These are phyloP conservation scores for Achlya flavicornis DNA, from an alignment of 2,888 invertebrate genomes.

Conservation along the genomic window DNA sequence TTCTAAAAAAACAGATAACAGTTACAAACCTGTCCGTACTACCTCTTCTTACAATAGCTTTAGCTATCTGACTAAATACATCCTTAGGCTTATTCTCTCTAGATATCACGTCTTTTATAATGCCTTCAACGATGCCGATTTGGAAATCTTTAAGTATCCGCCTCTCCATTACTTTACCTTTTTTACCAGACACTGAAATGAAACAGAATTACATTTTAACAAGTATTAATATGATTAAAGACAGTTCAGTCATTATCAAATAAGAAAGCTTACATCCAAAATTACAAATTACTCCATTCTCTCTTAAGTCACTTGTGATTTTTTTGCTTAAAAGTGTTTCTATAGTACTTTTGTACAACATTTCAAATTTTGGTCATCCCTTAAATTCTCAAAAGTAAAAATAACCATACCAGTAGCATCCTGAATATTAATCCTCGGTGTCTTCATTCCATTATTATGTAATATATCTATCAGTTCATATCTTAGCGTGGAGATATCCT, in stretches of 20 bases:
- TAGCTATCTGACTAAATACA: constrained; percentile 92
- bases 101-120: constrained; percentile 89
- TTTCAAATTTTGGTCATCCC: no score
- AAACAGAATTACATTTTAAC: background rate
- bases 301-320: no score
- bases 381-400: no score
- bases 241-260: no score
- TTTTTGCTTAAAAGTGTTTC: no score
- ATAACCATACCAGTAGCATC: constrained; percentile 83
- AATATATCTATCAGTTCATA: constrained; percentile 97
- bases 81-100: constrained; percentile 88
- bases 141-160: constrained; percentile 95
- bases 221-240: no score
- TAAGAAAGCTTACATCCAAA: no score
- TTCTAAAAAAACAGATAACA: no score
- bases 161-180: constrained; percentile 93
- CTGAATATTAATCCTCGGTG: constrained; percentile 88
- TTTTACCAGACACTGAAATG: constrained; percentile 90
- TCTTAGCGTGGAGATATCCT: constrained; percentile 97
- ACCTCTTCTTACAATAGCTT: constrained; percentile 88
- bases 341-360: no score
- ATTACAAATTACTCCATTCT: no score
- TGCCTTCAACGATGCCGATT: constrained; percentile 93
- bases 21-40: constrained; percentile 60
- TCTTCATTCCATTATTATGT: constrained; percentile 93